These are phyloP conservation scores for Drosophila nasuta DNA, from an alignment of 1,140 invertebrate genomes.

Conservation along the genomic window DNA sequence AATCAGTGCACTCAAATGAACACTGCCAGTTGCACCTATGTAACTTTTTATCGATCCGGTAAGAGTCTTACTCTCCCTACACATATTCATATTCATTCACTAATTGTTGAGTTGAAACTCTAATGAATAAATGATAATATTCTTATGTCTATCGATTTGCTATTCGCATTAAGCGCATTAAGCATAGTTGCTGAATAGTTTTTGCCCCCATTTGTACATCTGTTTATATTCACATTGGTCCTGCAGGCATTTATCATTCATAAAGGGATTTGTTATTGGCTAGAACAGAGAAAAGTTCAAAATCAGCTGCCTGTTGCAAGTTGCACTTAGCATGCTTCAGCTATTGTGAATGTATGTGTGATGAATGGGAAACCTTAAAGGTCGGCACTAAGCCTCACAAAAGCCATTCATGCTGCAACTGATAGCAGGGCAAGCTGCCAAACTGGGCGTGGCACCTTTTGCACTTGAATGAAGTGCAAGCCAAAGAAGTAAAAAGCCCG, in stretches of 20 bases:
- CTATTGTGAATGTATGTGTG: not conserved
- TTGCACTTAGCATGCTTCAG: not conserved
- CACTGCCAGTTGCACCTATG: not conserved
- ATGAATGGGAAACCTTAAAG: constrained; percentile 17
- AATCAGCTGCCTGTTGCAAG: not conserved
- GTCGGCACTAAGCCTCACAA: constrained; percentile 11
- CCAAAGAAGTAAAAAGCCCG: constrained; percentile 34
- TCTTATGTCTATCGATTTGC: no score
- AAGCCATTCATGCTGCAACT: constrained; percentile 2
- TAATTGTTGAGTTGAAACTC: no score
- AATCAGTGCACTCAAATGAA: not conserved
- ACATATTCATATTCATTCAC: no score
- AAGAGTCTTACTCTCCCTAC: no score
- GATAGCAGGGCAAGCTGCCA: not conserved
- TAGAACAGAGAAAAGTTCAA: no score
- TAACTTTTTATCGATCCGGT: no score
- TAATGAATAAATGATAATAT: no score
- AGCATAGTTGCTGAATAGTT: no score
- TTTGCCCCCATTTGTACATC: not conserved
- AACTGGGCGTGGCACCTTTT: constrained; percentile 57
- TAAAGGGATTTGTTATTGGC: constrained; percentile 1
- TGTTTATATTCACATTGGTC: not conserved
- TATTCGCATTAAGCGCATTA: no score
- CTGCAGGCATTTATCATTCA: not conserved
- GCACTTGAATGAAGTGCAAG: constrained; percentile 49